These are phyloP conservation scores for Allobates femoralis DNA, from an alignment of 2,797 vertebrate species.

Conservation along the genomic window DNA sequence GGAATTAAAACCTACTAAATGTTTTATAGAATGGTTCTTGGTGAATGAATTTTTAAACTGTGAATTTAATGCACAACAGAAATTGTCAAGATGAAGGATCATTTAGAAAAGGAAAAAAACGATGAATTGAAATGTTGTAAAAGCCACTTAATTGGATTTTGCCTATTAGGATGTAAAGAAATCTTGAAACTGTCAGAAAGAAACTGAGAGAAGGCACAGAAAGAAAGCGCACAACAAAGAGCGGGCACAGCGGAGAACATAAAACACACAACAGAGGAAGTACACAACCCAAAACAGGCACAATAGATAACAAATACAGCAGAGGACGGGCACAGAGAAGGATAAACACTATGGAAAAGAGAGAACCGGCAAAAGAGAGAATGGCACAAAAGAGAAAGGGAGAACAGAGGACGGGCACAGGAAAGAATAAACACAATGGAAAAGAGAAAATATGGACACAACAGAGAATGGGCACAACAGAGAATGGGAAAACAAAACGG, in stretches of 20 bases:
- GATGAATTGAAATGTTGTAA: not conserved
- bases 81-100: not conserved
- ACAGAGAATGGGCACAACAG: too few relatives aligned
- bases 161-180: not conserved
- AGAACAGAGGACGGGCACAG: too few relatives aligned
- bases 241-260: not conserved
- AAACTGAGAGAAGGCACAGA: not conserved
- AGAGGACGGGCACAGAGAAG: not conserved
- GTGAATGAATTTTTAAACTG: conserved; percentile 41
- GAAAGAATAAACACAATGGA: too few relatives aligned
- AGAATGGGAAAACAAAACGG: too few relatives aligned
- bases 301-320: too few relatives aligned
- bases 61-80: conserved; percentile 13
- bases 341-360: not conserved
- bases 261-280: too few relatives aligned
- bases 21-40: conserved; percentile 21
- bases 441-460: too few relatives aligned
- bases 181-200: not conserved
- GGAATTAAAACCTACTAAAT: conserved; percentile 23
- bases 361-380: not conserved
- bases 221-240: not conserved
- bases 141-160: not conserved
- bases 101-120: not conserved
- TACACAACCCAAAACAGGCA: too few relatives aligned
- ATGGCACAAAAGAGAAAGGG: too few relatives aligned